These are phyloP conservation scores for Pinna nobilis DNA, from an alignment of 1,140 invertebrate species.

Conservation along the genomic window DNA sequence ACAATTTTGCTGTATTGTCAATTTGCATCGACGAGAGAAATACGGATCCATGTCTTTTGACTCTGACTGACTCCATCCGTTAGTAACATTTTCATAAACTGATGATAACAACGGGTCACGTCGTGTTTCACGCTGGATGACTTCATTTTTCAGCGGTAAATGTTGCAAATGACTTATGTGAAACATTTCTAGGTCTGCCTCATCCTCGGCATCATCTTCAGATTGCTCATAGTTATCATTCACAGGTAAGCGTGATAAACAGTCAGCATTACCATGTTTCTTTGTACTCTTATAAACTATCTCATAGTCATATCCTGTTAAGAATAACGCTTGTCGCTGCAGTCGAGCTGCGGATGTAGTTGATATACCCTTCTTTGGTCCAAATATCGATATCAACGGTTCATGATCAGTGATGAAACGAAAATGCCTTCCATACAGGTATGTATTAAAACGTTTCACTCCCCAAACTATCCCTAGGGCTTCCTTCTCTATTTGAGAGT, in stretches of 20 bases:
- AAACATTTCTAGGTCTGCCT: neutral
- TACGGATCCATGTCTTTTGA: constrained; percentile 10
- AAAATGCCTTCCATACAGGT: too few relatives aligned
- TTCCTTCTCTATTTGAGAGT: constrained; percentile 72
- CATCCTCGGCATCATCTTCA: too few relatives aligned
- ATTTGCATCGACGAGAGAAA: constrained; percentile 14
- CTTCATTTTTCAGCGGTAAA: constrained; percentile 1
- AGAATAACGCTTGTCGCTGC: too few relatives aligned
- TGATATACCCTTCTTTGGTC: too few relatives aligned
- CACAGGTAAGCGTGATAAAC: constrained; percentile 39
- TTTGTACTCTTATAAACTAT: constrained; percentile 49
- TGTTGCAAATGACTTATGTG: constrained; percentile 1
- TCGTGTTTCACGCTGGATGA: neutral
- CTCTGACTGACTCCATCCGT: constrained; percentile 2
- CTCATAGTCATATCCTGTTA: constrained; percentile 69
- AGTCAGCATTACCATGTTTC: constrained; percentile 36
- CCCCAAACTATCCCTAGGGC: too few relatives aligned
- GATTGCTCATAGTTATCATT: too few relatives aligned
- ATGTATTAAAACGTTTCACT: too few relatives aligned
- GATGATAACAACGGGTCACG: constrained; percentile 12
- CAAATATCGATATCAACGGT: too few relatives aligned
- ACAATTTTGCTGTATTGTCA: constrained; percentile 36
- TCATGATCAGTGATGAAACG: too few relatives aligned
- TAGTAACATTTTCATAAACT: constrained; percentile 5
- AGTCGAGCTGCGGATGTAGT: too few relatives aligned